These are phyloP conservation scores for Melopsittacus undulatus DNA, from an alignment of 2,797 vertebrate genomes.

Conservation along the genomic window DNA sequence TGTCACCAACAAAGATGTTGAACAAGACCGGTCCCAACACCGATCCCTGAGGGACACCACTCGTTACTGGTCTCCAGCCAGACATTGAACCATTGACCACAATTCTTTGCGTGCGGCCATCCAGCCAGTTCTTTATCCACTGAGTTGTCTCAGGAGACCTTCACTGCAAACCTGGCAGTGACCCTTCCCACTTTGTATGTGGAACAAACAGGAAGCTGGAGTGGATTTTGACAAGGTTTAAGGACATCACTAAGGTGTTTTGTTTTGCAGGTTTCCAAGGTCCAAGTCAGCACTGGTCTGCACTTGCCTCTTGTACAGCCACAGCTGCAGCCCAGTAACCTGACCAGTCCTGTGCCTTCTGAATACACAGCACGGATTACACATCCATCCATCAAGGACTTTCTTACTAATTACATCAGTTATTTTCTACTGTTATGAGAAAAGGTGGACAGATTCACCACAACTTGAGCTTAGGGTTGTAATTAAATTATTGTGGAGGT, in stretches of 20 bases:
- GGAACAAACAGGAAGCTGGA: rapidly evolving
- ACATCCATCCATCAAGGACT: neutral
- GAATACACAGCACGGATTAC: neutral
- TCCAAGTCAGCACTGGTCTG: neutral
- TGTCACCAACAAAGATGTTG: neutral
- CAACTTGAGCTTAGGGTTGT: neutral
- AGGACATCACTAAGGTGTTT: neutral
- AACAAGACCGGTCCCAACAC: neutral
- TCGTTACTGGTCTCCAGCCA: neutral
- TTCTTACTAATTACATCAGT: neutral
- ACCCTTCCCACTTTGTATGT: rapidly evolving
- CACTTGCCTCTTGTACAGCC: neutral
- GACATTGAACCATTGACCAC: neutral
- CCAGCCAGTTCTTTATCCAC: neutral
- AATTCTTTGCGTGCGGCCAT: neutral
- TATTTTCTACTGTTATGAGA: neutral
- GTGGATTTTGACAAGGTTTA: neutral
- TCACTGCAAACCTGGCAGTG: neutral
- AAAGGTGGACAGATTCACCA: neutral
- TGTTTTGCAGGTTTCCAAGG: neutral
- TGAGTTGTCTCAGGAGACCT: neutral
- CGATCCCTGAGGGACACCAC: neutral
- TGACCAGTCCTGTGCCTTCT: neutral
- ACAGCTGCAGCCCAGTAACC: rapidly evolving
- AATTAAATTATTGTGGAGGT: neutral